Evolutionary conservation across 2,113 vertebrate species (phyloP).

Genomic region (Electrona antarctica): DNA sequence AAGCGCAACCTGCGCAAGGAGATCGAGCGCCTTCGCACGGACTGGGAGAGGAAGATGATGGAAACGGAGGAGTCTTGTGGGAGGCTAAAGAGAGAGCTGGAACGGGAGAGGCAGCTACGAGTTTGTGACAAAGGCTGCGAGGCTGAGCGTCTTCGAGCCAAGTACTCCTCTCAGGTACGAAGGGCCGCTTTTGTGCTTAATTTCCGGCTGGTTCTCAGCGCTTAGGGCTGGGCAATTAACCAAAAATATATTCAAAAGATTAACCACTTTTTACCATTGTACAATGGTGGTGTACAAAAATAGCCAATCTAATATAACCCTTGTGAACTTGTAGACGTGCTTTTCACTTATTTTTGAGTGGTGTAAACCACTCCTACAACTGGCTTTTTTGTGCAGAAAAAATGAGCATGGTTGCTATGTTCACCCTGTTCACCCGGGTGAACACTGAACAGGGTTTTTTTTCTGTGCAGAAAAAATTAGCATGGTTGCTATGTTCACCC

Average conservation of each 20-base stretch:
- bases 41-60: slow-evolving; percentile 94
- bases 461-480: no score
- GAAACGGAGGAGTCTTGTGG: slow-evolving; percentile 90
- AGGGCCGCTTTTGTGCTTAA: background rate
- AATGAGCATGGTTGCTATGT: no score
- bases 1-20: slow-evolving; percentile 94
- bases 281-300: no score
- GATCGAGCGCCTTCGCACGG: slow-evolving; percentile 90
- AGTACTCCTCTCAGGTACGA: slow-evolving; percentile 92
- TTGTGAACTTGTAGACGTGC: no score
- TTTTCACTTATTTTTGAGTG: no score
- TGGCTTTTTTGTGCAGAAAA: no score
- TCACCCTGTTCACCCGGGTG: no score
- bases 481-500: no score
- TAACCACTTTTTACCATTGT: no score
- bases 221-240: background rate
- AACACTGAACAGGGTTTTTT: no score
- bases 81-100: slow-evolving; percentile 89
- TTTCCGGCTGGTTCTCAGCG: background rate
- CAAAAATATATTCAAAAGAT: background rate
- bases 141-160: slow-evolving; percentile 87
- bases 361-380: no score
- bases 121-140: slow-evolving; percentile 95
- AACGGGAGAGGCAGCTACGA: slow-evolving; percentile 88
- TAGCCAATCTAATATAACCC: no score